Evolutionary conservation across 2,888 invertebrate genomes (phyloP).

Genomic region (Gortyna flavago): DNA sequence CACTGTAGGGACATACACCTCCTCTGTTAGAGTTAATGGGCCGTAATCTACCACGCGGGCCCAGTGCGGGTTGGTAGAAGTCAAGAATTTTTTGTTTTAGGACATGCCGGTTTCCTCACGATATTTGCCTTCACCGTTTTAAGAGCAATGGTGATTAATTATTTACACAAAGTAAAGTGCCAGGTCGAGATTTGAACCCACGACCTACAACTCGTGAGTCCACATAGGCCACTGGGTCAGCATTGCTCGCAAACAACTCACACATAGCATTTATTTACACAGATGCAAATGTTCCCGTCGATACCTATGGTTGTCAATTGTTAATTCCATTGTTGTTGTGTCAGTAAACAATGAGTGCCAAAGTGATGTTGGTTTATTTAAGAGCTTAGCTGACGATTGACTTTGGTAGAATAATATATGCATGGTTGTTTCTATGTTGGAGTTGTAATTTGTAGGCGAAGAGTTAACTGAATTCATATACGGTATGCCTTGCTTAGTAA

Average conservation of each 20-base stretch:
- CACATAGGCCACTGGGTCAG: no score
- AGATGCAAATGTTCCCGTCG: constrained; percentile 55
- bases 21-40: no score
- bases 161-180: no score
- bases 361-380: constrained; percentile 57
- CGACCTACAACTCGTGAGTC: no score
- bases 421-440: not conserved
- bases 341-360: constrained; percentile 45
- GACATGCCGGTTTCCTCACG: no score
- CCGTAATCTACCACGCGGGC: no score
- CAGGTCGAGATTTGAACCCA: no score
- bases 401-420: constrained; percentile 19
- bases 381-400: constrained; percentile 18
- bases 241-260: constrained; percentile 7
- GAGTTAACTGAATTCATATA: not conserved
- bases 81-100: no score
- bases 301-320: constrained; percentile 48
- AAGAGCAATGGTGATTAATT: no score
- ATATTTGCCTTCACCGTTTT: no score
- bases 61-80: no score
- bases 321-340: constrained; percentile 49
- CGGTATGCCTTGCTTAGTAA: not conserved
- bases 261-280: constrained; percentile 42
- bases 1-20: no score
- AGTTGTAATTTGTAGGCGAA: not conserved